Evolutionary conservation across 1,140 invertebrate species (phyloP).

Genomic region (Coenobita brevimanus): DNA sequence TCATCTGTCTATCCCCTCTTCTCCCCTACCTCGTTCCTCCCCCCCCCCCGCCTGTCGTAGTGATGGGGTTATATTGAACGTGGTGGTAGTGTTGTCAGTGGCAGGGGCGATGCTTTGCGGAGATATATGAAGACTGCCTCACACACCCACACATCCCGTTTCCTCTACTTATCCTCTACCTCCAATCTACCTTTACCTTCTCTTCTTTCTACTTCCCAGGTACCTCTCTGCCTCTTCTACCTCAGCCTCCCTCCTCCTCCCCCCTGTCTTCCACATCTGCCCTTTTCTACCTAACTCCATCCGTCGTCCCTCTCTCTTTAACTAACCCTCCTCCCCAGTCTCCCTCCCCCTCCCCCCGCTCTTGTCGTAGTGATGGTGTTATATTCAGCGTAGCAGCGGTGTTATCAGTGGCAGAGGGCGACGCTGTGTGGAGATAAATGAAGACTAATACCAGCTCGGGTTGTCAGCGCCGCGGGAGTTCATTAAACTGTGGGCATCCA

Average conservation of each 20-base stretch:
- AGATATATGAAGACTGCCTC: no score
- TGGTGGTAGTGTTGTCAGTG: no score
- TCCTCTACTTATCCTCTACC: no score
- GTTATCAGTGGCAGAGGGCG: not conserved
- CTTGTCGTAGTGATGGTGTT: no score
- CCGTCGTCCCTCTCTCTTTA: no score
- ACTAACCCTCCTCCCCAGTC: no score
- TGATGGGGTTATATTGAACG: not conserved
- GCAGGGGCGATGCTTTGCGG: no score
- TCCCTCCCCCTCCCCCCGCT: no score
- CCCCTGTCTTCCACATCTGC: not conserved
- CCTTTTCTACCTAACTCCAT: not conserved
- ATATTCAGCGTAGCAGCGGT: not conserved
- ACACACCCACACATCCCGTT: no score
- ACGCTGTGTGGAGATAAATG: constrained; percentile 5
- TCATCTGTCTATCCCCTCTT: not conserved
- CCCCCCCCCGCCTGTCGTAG: not conserved
- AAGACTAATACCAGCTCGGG: not conserved
- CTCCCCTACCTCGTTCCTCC: not conserved
- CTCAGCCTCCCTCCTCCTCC: not conserved
- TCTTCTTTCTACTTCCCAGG: not conserved
- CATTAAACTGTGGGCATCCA: constrained; percentile 13
- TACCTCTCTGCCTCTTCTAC: not conserved
- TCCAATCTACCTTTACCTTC: not conserved
- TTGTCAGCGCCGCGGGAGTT: constrained; percentile 1